Evolutionary conservation across 2,888 invertebrate species (phyloP), one percentile per base, ranked within the genome.

Genomic region (Philaethria dido): DNA sequence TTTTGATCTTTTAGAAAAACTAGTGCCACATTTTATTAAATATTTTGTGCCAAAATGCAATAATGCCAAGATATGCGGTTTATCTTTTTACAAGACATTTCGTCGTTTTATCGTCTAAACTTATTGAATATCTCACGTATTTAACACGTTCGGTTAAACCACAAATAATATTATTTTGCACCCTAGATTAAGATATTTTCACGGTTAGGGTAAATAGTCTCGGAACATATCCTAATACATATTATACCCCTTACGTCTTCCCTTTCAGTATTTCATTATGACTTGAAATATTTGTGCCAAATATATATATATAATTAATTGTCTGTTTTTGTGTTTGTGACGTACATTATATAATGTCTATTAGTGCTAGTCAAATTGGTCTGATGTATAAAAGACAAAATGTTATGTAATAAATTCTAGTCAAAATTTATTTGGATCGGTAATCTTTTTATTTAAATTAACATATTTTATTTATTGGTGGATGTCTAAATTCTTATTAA

Each of bases 291-390:
- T 83, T 82, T 88, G 91, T 92, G 92, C 92, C 92, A 92, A 92
- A 90, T 86, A 78, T 78, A 25, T 50, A 25, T 50, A 74, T 73
- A 78, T 75, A 77, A 75, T 75, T 77, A 81, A 81, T 83, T 78
- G 79, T 78, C 78, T 75, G 77, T 77, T 77, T 77, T 77, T 80
- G 70, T 76, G 79, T 79, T 77, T 77, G 77, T 81, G 73, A 69
- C 72, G 72, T 75, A 74, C 70, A 77, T 80, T 73, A 69, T 79
- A 60, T 83, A 79, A 72, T 77, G 80, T 84, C 77, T 81, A 79
- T 83, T 82, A 80, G 82, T 84, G 82, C 92, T 92, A 92, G 92
- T 92, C 92, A 92, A 89, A 88, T 86, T 88, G 78, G 84, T 86
- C 81, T 84, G 81, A 84, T 82, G 13, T 77, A 77, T 79, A 83